Evolutionary conservation across 2,113 vertebrate genomes (phyloP).

Genomic region (Cavia aperea): DNA sequence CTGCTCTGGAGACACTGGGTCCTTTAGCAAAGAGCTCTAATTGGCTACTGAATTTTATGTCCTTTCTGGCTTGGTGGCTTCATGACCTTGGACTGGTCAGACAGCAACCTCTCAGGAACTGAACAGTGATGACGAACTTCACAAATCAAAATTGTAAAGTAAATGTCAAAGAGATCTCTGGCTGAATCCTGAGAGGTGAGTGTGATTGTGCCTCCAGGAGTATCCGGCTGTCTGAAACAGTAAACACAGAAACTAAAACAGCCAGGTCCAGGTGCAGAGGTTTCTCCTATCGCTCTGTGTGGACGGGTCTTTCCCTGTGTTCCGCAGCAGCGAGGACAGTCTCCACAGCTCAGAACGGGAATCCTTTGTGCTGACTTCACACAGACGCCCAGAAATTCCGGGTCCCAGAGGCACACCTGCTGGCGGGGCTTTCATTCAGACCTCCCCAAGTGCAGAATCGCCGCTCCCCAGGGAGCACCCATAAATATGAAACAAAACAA

Average conservation of each 20-base stretch:
- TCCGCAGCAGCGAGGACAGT: accelerated
- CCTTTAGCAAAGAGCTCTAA: accelerated
- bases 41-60: not conserved
- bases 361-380: not conserved
- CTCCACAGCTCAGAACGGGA: accelerated
- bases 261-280: not conserved
- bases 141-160: not conserved
- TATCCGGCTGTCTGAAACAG: not conserved
- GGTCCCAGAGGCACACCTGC: accelerated
- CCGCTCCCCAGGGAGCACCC: not conserved
- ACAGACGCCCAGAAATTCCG: too few species aligned
- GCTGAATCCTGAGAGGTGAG: not conserved
- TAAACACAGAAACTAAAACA: not conserved
- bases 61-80: not conserved
- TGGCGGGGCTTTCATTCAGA: accelerated
- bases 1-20: not conserved
- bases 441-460: not conserved
- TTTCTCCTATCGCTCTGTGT: not conserved
- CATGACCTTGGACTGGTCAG: not conserved
- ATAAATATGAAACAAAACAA: not conserved
- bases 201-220: not conserved
- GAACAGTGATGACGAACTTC: not conserved
- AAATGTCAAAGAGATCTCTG: not conserved
- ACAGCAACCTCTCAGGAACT: not conserved
- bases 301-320: accelerated